Evolutionary conservation across 1,140 invertebrate species (phyloP).

Genomic region (Neodiprion virginianus): DNA sequence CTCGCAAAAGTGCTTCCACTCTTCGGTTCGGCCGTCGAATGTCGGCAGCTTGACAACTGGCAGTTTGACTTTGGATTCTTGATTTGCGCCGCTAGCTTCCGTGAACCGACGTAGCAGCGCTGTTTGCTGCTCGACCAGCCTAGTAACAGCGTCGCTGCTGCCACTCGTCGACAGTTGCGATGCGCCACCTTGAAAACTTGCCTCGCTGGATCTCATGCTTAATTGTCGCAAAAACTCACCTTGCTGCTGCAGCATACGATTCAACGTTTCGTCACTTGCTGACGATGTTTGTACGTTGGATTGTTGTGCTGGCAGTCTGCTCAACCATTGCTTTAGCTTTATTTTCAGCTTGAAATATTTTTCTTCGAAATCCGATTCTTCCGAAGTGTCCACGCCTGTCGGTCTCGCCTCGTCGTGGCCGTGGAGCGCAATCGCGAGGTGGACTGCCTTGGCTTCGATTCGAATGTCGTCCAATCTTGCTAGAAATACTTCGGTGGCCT

Average conservation of each 20-base stretch:
- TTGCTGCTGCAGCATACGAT: constrained; percentile 23
- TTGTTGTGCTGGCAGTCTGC: neutral
- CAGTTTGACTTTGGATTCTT: constrained; percentile 22
- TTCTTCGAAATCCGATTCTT: constrained; percentile 15
- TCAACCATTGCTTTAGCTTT: neutral
- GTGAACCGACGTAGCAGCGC: neutral
- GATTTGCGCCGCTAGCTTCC: neutral
- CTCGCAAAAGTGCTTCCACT: constrained; percentile 31
- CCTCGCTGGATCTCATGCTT: constrained; percentile 9
- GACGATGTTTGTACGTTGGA: neutral
- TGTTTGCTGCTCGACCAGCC: neutral
- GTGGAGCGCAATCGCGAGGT: neutral
- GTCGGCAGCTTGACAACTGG: constrained; percentile 28
- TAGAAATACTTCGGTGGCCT: neutral
- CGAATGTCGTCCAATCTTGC: neutral
- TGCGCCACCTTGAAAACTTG: neutral
- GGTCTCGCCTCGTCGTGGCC: neutral
- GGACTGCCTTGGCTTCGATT: neutral
- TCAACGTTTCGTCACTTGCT: constrained; percentile 13
- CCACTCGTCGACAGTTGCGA: neutral
- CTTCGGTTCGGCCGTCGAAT: constrained; percentile 28
- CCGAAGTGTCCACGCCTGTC: neutral
- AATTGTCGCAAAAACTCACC: constrained; percentile 15
- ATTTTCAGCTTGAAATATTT: constrained; percentile 12
- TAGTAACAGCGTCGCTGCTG: neutral